Evolutionary conservation across 2,888 invertebrate genomes (phyloP), one percentile per base, ranked within the genome.

Genomic region (Melipona beecheii): DNA sequence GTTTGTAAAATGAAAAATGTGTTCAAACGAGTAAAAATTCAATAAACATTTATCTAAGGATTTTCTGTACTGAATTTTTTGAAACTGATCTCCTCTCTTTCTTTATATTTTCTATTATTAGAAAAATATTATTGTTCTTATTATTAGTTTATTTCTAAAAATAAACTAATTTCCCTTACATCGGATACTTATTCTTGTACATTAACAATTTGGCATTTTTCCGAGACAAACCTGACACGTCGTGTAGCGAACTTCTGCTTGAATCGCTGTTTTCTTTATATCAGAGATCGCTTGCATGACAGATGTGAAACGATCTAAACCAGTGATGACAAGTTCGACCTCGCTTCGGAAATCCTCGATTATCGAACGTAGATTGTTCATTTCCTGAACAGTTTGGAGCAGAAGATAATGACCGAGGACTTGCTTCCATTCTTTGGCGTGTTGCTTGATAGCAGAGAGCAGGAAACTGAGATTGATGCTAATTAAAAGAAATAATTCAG

Each of bases 221-320:
- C 9, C 11, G 15, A 15, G 21, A 19, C 54, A 9, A 64, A 93
- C 94, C 87, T 94, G 92, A 75, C 92, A 93, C 36, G 96, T 96
- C 60, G 96, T 95, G 91, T 97, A 98, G 90, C 96, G 96, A 69
- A 97, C 95, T 94, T 98, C 98, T 0, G 97, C 96, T 4, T 97
- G 96, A 73, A 98, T 95, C 0, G 98, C 97, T 93, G 96, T 96
- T 76, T 96, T 96, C 91, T 97, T 97, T 66, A 98, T 96, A 58
- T 95, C 96, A 0, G 96, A 95, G 82, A 99, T 98, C 0, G 98
- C 97, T 86, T 97, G 97, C 97, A 98, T 97, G 4, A 98, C 97
- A 81, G 96, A 95, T 94, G 98, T 98, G 92, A 98, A 97, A 91
- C 97, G 96, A 76, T 97, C 97, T 65, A 98, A 94, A 9, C 97